Conservation (phyloP, 2,113 vertebrate genomes). For the Ameiurus melas region DNA sequence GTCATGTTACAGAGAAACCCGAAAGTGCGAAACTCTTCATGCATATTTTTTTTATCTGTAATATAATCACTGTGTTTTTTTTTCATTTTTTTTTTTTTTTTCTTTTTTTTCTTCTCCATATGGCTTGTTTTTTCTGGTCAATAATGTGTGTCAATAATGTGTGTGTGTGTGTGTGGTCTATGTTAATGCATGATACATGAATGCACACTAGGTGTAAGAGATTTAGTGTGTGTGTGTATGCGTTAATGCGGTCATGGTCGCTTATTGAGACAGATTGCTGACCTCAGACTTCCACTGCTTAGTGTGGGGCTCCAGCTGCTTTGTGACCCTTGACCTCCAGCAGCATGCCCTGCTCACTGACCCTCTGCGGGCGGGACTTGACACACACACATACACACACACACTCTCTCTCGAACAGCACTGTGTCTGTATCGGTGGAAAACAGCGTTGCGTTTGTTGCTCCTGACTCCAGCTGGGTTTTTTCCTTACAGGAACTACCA, state of each 20-base stretch:
- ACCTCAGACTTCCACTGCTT: conserved; percentile 44
- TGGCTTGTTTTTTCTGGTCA: not conserved
- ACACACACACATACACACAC: not conserved
- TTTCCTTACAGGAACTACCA: conserved; percentile 89
- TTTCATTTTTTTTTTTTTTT: too few relatives aligned
- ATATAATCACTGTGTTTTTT: too few relatives aligned
- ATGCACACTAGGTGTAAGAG: not conserved
- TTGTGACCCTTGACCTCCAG: conserved; percentile 50
- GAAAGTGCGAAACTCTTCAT: not conserved
- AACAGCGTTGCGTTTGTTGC: not conserved
- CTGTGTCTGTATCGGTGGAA: not conserved
- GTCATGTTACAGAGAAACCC: not conserved
- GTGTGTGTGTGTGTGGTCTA: not conserved
- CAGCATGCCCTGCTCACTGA: conserved; percentile 26
- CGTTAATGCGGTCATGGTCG: not conserved
- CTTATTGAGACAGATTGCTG: conserved; percentile 64
- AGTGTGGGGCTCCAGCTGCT: conserved; percentile 33
- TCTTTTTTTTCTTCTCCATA: not conserved
- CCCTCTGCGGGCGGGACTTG: not conserved
- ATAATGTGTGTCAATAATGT: not conserved
- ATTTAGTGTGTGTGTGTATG: not conserved
- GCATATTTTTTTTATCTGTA: not conserved
- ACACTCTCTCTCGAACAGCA: too few relatives aligned
- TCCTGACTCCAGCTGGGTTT: conserved; percentile 21
- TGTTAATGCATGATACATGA: not conserved